Percentiles rank a stretch among this genome's conserved stretches.
Evolutionary conservation across 2,888 invertebrate genomes (phyloP).

Genomic region (Microctonus brassicae): DNA sequence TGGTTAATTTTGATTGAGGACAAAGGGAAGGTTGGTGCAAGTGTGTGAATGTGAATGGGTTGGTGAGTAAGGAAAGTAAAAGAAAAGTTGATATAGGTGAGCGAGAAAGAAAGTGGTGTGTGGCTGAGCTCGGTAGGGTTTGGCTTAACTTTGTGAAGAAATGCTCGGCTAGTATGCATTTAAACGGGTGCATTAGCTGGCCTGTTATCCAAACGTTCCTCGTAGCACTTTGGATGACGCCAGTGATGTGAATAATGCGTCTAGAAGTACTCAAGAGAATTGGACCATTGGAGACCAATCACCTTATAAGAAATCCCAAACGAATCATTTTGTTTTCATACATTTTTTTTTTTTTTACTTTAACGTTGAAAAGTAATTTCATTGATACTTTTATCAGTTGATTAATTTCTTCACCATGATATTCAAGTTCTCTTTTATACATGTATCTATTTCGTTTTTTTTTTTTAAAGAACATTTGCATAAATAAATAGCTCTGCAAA

Average conservation of each 20-base stretch:
- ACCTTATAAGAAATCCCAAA: conserved; percentile 12
- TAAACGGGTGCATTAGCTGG: conserved; percentile 62
- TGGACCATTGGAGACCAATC: conserved; percentile 15
- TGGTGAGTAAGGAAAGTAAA: not conserved
- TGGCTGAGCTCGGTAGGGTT: conserved; percentile 17
- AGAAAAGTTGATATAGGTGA: not conserved
- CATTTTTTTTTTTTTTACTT: not conserved
- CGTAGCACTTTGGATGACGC: conserved; percentile 5
- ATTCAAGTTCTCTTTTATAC: no score
- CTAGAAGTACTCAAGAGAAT: conserved; percentile 23
- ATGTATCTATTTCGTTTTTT: no score
- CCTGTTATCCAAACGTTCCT: conserved; percentile 23
- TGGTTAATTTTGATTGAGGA: no score
- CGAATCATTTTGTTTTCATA: not conserved
- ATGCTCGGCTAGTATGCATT: conserved; percentile 66
- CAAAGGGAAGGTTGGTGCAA: not conserved
- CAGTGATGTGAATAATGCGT: conserved; percentile 27
- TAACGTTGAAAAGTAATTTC: not conserved
- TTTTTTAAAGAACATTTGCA: not conserved
- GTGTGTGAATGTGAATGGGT: not conserved
- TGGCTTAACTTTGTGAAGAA: conserved; percentile 55
- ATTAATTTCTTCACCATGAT: not conserved
- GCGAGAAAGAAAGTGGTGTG: no score
- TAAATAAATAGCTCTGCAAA: not conserved
- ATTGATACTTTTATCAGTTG: not conserved